phyloP scores from a whole-genome alignment of 2,797 vertebrate species.

The Acanthurus tractus region DNA sequence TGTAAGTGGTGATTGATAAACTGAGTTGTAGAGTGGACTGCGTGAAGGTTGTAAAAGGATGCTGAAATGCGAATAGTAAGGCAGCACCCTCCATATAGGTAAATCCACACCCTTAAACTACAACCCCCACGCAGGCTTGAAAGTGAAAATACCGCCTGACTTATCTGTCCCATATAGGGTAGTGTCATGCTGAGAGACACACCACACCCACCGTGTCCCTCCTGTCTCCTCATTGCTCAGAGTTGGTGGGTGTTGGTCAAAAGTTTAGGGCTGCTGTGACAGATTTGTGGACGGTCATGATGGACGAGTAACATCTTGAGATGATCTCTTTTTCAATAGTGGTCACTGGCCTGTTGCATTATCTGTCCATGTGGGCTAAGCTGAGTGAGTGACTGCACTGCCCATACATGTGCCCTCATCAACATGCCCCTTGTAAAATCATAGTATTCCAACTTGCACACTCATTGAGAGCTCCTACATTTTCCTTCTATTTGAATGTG shows the following conservation, averaged over 20 bases:
- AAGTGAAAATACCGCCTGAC: slow-evolving; percentile 12
- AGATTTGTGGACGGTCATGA: slow-evolving; percentile 66
- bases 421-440: slow-evolving; percentile 16
- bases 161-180: slow-evolving; percentile 79
- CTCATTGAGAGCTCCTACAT: not conserved
- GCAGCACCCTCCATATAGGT: slow-evolving; percentile 56
- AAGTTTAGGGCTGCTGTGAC: slow-evolving; percentile 54
- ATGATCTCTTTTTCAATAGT: slow-evolving; percentile 14
- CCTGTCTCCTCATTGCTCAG: slow-evolving; percentile 11
- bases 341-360: not conserved
- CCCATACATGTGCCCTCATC: slow-evolving; percentile 3
- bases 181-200: slow-evolving; percentile 52
- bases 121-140: not conserved
- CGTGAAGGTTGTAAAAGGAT: not conserved
- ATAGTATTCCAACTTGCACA: slow-evolving; percentile 8
- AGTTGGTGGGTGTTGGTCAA: slow-evolving; percentile 5
- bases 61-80: slow-evolving; percentile 1
- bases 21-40: not conserved
- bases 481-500: slow-evolving; percentile 33
- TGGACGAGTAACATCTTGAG: slow-evolving; percentile 62
- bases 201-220: slow-evolving; percentile 47
- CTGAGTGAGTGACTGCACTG: not conserved
- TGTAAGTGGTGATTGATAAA: slow-evolving; percentile 2
- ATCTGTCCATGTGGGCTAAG: slow-evolving; percentile 2
- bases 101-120: slow-evolving; percentile 20